Conservation (phyloP, 2,888 invertebrate species). For the Lutraria lutraria region DNA sequence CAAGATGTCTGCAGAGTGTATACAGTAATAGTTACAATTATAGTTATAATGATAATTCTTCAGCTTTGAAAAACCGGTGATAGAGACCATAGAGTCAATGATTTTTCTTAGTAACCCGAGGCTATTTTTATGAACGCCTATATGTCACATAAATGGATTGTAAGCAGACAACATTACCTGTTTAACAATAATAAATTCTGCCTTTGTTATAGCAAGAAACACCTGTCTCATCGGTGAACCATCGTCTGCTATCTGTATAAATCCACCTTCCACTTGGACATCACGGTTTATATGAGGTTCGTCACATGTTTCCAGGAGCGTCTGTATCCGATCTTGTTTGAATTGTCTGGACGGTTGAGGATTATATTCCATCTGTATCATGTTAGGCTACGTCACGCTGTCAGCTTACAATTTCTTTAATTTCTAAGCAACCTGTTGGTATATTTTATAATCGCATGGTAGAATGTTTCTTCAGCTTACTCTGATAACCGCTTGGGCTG, state of each 20-base stretch:
- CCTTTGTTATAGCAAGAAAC: constrained; percentile 57
- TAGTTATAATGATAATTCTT: no score
- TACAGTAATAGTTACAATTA: no score
- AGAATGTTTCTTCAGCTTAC: neutral
- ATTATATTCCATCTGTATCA: neutral
- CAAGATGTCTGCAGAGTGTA: no score
- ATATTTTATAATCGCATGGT: neutral
- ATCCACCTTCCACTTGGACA: constrained; percentile 56
- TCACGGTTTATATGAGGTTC: constrained; percentile 27
- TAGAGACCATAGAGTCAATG: no score
- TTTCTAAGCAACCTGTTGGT: neutral
- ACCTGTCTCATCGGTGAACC: constrained; percentile 59
- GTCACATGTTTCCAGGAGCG: constrained; percentile 31
- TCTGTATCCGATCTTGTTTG: constrained; percentile 43
- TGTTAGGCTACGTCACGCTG: neutral
- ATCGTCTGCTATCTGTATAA: constrained; percentile 51
- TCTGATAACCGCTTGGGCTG: neutral
- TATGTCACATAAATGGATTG: neutral
- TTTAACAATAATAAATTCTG: constrained; percentile 57
- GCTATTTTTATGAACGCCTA: no score
- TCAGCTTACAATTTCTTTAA: neutral
- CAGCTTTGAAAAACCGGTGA: no score
- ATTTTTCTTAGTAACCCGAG: no score
- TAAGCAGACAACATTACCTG: constrained; percentile 47
- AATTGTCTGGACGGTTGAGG: constrained; percentile 15